Conservation (phyloP, 2,113 vertebrate genomes). For the Argyrosomus japonicus region DNA sequence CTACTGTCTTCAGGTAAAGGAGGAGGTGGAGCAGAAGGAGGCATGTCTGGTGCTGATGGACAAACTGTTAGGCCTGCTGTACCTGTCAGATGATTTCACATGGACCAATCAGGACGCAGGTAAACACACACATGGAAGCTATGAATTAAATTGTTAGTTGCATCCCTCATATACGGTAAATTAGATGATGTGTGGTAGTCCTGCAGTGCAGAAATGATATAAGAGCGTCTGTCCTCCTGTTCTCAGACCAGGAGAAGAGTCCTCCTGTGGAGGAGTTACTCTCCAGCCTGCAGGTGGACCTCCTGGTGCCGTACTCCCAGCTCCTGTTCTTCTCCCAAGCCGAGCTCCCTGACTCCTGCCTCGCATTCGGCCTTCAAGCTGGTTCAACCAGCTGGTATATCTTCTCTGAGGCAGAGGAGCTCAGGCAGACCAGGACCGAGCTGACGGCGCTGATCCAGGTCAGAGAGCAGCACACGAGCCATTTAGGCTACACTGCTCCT, state of each 20-base stretch:
- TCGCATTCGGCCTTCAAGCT: slow-evolving; percentile 84
- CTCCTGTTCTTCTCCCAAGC: slow-evolving; percentile 69
- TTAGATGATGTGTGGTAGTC: background rate
- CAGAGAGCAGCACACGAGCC: background rate
- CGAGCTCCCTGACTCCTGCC: slow-evolving; percentile 87
- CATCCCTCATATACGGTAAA: background rate
- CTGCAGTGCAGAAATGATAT: background rate
- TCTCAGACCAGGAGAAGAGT: slow-evolving; percentile 44
- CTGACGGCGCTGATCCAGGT: slow-evolving; percentile 73
- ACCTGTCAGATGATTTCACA: slow-evolving; percentile 37
- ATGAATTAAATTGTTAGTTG: background rate
- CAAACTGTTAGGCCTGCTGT: slow-evolving; percentile 85
- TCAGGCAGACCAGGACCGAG: slow-evolving; percentile 86
- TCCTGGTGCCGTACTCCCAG: slow-evolving; percentile 85
- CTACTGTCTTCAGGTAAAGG: slow-evolving; percentile 87
- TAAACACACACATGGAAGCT: background rate
- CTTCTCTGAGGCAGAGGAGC: slow-evolving; percentile 86
- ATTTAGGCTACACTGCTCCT: background rate
- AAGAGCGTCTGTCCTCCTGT: background rate
- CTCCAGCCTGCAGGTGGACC: slow-evolving; percentile 83
- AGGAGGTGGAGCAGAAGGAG: slow-evolving; percentile 85
- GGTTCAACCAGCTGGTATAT: slow-evolving; percentile 83
- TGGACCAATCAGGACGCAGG: slow-evolving; percentile 57
- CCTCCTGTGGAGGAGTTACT: slow-evolving; percentile 80
- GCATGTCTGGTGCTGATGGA: slow-evolving; percentile 90